Conservation (phyloP, 2,888 invertebrate species). For the Resseliella maxima region DNA sequence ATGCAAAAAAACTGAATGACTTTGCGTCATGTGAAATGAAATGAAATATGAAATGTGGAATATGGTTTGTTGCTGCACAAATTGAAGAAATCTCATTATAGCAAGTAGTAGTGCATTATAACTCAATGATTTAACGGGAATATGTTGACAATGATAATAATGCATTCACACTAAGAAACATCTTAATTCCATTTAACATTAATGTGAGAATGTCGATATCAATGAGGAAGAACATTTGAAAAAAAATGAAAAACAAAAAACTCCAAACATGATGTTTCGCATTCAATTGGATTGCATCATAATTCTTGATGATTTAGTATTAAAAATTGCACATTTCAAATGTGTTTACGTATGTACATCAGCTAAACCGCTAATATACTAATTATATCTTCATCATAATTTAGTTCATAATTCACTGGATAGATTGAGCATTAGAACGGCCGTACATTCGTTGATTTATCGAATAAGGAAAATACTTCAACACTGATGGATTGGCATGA, state of each 20-base stretch:
- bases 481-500: neutral
- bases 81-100: neutral
- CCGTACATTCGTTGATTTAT: constrained; percentile 13
- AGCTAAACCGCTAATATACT: constrained; percentile 18
- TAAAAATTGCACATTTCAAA: constrained; percentile 54
- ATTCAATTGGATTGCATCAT: constrained; percentile 51
- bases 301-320: constrained; percentile 47
- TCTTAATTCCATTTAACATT: neutral
- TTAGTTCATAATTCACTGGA: constrained; percentile 14
- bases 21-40: constrained; percentile 1
- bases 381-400: constrained; percentile 32
- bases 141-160: neutral
- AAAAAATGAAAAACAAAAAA: neutral
- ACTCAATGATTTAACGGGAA: neutral
- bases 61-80: neutral
- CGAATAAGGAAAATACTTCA: constrained; percentile 15
- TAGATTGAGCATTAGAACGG: neutral
- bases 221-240: neutral
- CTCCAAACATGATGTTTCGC: neutral
- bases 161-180: neutral
- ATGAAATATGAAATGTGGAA: constrained; percentile 23
- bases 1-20: neutral
- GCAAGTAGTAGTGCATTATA: neutral
- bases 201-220: constrained; percentile 43
- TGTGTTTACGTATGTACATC: neutral